A percentile compares a stretch with the other conserved stretches of the same genome.
These are phyloP conservation scores for Hirtodrosophila cameraria DNA, from an alignment of 2,888 invertebrate genomes.

Conservation along the genomic window DNA sequence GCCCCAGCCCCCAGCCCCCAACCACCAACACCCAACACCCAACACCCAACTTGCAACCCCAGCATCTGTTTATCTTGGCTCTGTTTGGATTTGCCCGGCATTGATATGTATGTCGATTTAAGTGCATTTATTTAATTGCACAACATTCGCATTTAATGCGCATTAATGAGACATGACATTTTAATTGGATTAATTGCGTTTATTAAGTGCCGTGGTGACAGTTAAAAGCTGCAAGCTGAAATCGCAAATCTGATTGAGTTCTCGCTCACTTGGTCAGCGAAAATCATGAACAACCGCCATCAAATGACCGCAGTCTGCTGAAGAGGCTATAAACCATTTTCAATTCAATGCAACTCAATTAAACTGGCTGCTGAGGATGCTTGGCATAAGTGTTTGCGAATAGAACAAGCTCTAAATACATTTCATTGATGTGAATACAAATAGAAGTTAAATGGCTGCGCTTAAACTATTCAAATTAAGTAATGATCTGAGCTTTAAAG, in stretches of 20 bases:
- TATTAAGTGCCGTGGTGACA: conserved; percentile 59
- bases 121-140: conserved; percentile 75
- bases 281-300: conserved; percentile 29
- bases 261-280: conserved; percentile 28
- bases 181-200: conserved; percentile 77
- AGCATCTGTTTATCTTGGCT: background rate
- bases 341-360: conserved; percentile 2
- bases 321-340: conserved; percentile 1
- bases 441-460: too few relatives aligned
- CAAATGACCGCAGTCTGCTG: conserved; percentile 11
- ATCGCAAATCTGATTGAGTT: conserved; percentile 53
- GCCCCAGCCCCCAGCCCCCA: too few relatives aligned
- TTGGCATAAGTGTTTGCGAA: background rate
- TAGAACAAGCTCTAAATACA: background rate
- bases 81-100: conserved; percentile 42
- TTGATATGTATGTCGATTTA: conserved; percentile 65
- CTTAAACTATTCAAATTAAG: too few relatives aligned
- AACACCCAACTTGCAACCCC: too few relatives aligned
- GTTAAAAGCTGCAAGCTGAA: conserved; percentile 25
- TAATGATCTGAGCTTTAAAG: conserved; percentile 1
- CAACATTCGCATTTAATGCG: conserved; percentile 69
- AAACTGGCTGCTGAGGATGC: conserved; percentile 4
- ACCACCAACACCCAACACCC: too few relatives aligned
- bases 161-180: conserved; percentile 77
- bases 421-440: background rate